Conservation (phyloP, 2,797 vertebrate species). For the Hipposideros larvatus region DNA sequence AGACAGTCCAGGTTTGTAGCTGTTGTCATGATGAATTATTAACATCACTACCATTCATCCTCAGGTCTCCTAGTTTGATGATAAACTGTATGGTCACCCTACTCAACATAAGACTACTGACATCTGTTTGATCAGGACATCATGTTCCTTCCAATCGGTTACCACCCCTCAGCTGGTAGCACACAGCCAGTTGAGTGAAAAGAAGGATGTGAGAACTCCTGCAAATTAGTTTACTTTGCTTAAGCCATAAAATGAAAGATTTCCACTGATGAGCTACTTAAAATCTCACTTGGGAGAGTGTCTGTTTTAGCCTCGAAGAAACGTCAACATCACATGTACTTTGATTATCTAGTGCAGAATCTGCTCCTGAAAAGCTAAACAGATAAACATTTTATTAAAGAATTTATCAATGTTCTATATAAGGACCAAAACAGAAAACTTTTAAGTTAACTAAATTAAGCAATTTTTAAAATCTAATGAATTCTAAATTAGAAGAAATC, state of each 20-base stretch:
- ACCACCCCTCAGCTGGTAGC: not conserved
- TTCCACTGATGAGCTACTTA: not conserved
- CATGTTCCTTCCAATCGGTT: not conserved
- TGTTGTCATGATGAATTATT: not conserved
- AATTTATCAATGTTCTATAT: slow-evolving; percentile 13
- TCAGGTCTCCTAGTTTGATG: not conserved
- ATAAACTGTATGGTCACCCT: not conserved
- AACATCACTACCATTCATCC: not conserved
- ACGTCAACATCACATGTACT: slow-evolving; percentile 12
- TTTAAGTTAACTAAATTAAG: not conserved
- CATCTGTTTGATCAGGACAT: not conserved
- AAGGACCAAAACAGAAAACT: slow-evolving; percentile 41
- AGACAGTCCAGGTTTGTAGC: not conserved
- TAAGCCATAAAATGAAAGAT: not conserved
- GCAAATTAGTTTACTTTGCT: not conserved
- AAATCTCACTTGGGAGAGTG: slow-evolving; percentile 64
- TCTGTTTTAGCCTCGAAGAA: slow-evolving; percentile 60
- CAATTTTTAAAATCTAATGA: slow-evolving; percentile 27
- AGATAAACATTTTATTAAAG: slow-evolving; percentile 28
- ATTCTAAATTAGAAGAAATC: slow-evolving; percentile 33
- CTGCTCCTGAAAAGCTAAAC: slow-evolving; percentile 68
- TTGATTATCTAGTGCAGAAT: slow-evolving; percentile 51
- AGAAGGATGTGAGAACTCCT: not conserved
- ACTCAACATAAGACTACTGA: not conserved
- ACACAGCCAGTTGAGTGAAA: not conserved